Evolutionary conservation across 2,113 vertebrate genomes (phyloP).

Genomic region (Syngnathus floridae): DNA sequence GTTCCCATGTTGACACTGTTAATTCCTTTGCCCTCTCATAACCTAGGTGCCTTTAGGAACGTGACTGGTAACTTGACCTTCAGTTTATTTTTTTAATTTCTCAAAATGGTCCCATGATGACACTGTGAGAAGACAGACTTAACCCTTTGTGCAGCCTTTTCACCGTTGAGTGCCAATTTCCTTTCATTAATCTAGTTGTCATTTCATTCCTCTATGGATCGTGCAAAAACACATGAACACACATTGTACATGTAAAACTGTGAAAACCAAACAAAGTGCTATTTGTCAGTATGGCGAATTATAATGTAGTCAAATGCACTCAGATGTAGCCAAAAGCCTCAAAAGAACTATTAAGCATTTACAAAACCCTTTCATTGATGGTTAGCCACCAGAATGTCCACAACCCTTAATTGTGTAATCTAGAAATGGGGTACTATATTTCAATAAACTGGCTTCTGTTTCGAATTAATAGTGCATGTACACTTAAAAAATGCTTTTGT

Average conservation of each 20-base stretch:
- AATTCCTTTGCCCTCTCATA: constrained; percentile 8
- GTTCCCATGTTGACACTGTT: constrained; percentile 27
- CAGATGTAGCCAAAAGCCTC: constrained; percentile 36
- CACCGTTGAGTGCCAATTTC: constrained; percentile 69
- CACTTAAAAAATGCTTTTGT: constrained; percentile 3
- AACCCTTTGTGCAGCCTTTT: constrained; percentile 63
- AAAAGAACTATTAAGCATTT: constrained; percentile 38
- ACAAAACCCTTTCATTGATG: constrained; percentile 17
- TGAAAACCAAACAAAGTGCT: constrained; percentile 64
- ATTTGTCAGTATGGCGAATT: constrained; percentile 46
- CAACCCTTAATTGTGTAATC: not conserved
- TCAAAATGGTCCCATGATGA: constrained; percentile 20
- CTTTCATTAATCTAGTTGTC: constrained; percentile 42
- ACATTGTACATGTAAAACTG: constrained; percentile 56
- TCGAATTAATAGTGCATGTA: constrained; percentile 2
- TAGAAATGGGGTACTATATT: constrained; percentile 5
- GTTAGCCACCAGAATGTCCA: constrained; percentile 9
- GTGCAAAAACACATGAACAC: constrained; percentile 45
- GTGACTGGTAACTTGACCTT: constrained; percentile 10
- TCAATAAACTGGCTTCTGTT: constrained; percentile 8
- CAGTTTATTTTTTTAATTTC: constrained; percentile 29
- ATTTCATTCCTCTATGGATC: constrained; percentile 58
- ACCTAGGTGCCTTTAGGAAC: constrained; percentile 46
- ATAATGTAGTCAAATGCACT: constrained; percentile 33
- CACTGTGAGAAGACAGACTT: constrained; percentile 49